Conservation (phyloP, 30 jellyfish, hydroid and myxozoan genomes). For the Sanderia malayensis region DNA sequence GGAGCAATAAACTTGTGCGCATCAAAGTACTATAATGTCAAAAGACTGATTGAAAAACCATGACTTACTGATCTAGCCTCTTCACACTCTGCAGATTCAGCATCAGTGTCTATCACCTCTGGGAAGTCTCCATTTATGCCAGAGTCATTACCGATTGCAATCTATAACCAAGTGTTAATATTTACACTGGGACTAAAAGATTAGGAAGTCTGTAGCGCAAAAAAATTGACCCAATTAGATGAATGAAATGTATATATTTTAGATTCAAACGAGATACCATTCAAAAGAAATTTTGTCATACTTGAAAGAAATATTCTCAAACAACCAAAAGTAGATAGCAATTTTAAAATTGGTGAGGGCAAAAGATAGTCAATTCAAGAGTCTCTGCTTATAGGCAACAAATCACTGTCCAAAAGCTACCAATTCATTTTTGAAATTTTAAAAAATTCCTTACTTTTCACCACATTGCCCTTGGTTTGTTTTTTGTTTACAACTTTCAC, state of each 20-base stretch:
- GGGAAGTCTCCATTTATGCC: background rate
- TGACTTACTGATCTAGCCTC: background rate
- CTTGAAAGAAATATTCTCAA: background rate
- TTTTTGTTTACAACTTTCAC: background rate
- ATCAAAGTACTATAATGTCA: background rate
- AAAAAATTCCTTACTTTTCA: background rate
- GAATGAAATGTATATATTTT: background rate
- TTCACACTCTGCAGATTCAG: conserved; percentile 1
- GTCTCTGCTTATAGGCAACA: background rate
- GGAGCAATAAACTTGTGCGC: background rate
- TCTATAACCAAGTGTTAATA: background rate
- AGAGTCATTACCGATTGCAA: background rate
- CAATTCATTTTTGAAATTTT: background rate
- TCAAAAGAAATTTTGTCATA: background rate
- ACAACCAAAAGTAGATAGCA: background rate
- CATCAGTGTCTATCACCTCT: background rate
- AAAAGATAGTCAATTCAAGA: background rate
- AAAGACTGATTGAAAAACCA: too few relatives aligned
- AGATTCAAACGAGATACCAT: background rate
- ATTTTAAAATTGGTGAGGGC: background rate
- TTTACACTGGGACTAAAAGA: background rate
- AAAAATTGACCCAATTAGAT: background rate
- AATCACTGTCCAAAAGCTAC: background rate
- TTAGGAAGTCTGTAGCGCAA: background rate
- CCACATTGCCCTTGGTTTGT: background rate